These are phyloP conservation scores for Teinopalpus imperialis DNA, from an alignment of 2,888 invertebrate species.

Conservation along the genomic window DNA sequence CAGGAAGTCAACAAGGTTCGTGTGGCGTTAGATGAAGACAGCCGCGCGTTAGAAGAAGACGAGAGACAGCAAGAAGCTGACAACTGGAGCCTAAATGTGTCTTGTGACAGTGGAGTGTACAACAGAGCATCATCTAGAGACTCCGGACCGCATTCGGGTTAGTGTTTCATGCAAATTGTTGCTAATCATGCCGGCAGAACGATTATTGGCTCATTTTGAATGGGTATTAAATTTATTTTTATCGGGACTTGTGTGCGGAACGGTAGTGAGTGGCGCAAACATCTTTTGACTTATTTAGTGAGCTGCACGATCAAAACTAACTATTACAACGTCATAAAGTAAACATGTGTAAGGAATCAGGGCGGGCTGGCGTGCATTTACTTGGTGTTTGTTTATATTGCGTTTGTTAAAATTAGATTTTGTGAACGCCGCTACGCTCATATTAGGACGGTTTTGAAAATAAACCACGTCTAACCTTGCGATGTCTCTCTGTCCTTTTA, in stretches of 20 bases:
- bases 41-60: constrained; percentile 73
- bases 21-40: constrained; percentile 73
- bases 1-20: constrained; percentile 77
- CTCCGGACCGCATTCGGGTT: constrained; percentile 78
- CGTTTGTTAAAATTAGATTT: constrained; percentile 72
- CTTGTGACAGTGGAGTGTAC: constrained; percentile 82
- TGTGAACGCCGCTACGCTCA: constrained; percentile 63
- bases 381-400: constrained; percentile 76
- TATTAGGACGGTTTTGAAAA: constrained; percentile 77
- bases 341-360: constrained; percentile 58
- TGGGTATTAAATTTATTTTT: constrained; percentile 63
- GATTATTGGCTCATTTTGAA: constrained; percentile 43
- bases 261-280: constrained; percentile 46
- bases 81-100: constrained; percentile 79
- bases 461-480: constrained; percentile 75
- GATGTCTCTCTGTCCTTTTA: constrained; percentile 62
- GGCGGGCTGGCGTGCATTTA: constrained; percentile 51
- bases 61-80: constrained; percentile 71
- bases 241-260: constrained; percentile 44
- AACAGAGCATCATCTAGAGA: constrained; percentile 81
- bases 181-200: constrained; percentile 33
- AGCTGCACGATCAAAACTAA: constrained; percentile 47
- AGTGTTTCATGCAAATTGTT: constrained; percentile 40
- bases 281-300: constrained; percentile 60
- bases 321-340: constrained; percentile 50